Base-by-base conservation (phyloP, 1,140 invertebrate genomes). In the Globodera rostochiensis region DNA sequence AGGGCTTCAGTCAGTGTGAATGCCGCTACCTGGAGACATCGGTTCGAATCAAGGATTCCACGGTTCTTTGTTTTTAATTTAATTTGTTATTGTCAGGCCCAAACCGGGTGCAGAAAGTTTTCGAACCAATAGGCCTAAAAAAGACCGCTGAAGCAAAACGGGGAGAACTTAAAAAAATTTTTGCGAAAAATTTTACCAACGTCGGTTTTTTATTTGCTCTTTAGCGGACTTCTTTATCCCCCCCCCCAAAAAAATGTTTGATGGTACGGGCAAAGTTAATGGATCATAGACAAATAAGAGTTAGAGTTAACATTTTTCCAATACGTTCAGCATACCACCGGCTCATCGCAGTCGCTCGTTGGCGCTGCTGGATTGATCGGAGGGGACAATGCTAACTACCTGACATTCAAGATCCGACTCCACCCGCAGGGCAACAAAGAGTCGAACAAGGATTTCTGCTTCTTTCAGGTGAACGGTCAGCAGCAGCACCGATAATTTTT, bases 401-500 rank as follows among this genome's bases (percentile, higher is more conserved):
- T 84, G 76, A 73, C 76, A 0, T 90, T 90, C 82, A 71, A 86
- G 60, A 89, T 89, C 70, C 79, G 88, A 47, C 75, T 89, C 6
- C 88, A 89, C 86, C 88, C 88, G 45, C 88, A 89, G 79, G 88
- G 88, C 13, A 89, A 89, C 77, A 89, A 89, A 64, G 89, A 90
- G 64, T 89, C 87, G 13, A 89, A 89, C 79, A 88, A 89, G 74
- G 89, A 89, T 69, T 89, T 89, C 74, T 88, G 85, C 21, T 89
- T 89, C 69, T 89, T 90, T 77, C 88, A 89, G 80, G 88, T 88
- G n/a, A 74, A 78, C 36, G 36, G 36, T 36, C 36, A 36, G 36
- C 36, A 36, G 36, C 36, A 36, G 36, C 1, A 36, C n/a, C 66
- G 46, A 36, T 73, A 80, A 82, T 19, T 47, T 46, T 50, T 66